Base-by-base conservation (phyloP, 2,797 vertebrate genomes). In the Antennarius maculatus region DNA sequence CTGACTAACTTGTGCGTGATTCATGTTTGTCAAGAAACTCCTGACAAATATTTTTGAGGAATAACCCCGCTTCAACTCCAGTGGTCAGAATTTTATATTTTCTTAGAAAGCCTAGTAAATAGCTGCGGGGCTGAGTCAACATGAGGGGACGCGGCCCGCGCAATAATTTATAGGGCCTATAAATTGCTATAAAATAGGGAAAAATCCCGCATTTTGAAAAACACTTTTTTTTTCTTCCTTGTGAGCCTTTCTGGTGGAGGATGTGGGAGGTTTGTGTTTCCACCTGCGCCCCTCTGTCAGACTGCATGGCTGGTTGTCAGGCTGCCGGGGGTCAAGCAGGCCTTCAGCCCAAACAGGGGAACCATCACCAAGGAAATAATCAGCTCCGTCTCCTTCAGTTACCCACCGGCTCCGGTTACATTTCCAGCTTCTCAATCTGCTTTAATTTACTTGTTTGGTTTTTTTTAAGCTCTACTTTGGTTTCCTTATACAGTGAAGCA, bases 281-380 rank as follows among this genome's bases (percentile, higher is more conserved):
- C 63, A 80, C 67, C 64, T 80, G 66, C 54, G 31, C 49, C 55
- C 39, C 28, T 64, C 43, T 23, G 23, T 23, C 23, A 23, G 23
- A 2, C 23, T 23, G 23, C 23, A 23, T n/a, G 23, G 2, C 23
- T 23, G 23, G 23, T 23, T 41, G 46, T 53, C 58, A 61, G 55
- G 52, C 53, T 73, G 66, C 61, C 61, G 73, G 71, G 61, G 84
- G 82, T 84, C 79, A 76, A 71, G 76, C 79, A 34, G 69, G 81
- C 49, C 79, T 82, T 71, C 69, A 75, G 75, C 66, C 62, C 65
- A 58, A 65, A 60, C 72, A 82, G 74, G 46, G 65, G 70, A 64
- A 71, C 74, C 69, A 83, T 89, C 83, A 84, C 88, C 88, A 84
- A 66, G 81, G 84, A 76, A 86, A 89, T 86, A 89, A 86, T 87